Conservation (phyloP, 2,113 vertebrate species). For the Caracal caracal region DNA sequence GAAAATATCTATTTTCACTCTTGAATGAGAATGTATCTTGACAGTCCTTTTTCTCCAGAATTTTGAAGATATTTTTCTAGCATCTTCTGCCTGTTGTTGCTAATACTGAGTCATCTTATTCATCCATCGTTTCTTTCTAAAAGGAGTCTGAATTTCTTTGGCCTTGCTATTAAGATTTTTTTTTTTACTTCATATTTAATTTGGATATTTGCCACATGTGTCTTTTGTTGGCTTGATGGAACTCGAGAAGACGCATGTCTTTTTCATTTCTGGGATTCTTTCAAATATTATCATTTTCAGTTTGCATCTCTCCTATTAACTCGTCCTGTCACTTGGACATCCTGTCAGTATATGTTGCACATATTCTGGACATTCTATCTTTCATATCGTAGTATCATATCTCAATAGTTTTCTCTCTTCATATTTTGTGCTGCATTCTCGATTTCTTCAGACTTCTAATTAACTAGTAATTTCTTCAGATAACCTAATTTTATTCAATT, state of each 20-base stretch:
- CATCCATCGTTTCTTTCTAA: background rate
- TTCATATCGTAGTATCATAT: background rate
- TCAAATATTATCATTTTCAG: background rate
- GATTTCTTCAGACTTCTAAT: background rate
- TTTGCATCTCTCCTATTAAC: background rate
- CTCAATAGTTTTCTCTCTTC: background rate
- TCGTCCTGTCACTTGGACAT: background rate
- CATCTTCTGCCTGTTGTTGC: background rate
- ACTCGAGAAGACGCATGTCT: background rate
- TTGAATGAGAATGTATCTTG: constrained; percentile 6
- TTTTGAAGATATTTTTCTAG: background rate
- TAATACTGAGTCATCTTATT: background rate
- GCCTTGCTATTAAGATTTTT: background rate
- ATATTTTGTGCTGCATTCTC: background rate
- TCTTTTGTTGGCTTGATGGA: background rate
- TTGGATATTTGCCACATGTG: background rate
- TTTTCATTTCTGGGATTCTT: background rate
- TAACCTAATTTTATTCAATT: background rate
- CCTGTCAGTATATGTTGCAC: too few species aligned
- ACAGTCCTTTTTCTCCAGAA: constrained; percentile 18
- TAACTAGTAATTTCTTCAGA: background rate
- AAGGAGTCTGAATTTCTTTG: background rate
- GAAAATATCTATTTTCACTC: background rate
- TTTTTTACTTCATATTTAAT: background rate
- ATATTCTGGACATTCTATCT: background rate